These are phyloP conservation scores for Stegodyphus dumicola DNA, from an alignment of 1,140 invertebrate genomes.

Conservation along the genomic window DNA sequence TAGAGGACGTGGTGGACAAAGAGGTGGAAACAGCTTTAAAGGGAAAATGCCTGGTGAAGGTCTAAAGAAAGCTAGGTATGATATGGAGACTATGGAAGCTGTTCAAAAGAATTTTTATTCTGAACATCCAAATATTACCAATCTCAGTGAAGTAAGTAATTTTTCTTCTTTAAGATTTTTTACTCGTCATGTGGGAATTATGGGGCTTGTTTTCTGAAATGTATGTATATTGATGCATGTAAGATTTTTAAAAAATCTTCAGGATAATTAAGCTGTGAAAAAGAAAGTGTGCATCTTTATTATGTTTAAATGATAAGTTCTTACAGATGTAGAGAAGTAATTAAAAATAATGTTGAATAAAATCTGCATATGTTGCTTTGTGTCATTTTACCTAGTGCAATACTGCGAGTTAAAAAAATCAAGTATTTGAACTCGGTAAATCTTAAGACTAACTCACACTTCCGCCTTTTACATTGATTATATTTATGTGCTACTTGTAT, in stretches of 20 bases:
- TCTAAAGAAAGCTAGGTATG: constrained; percentile 87
- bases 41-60: constrained; percentile 76
- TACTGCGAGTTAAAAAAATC: too few species aligned
- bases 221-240: too few species aligned
- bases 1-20: constrained; percentile 65
- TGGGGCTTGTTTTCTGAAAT: neutral
- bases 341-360: too few species aligned
- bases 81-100: constrained; percentile 79
- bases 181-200: neutral
- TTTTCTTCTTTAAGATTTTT: neutral
- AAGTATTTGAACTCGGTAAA: too few species aligned
- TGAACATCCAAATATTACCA: constrained; percentile 72
- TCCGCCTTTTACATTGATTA: too few species aligned
- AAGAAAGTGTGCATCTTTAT: too few species aligned
- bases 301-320: too few species aligned
- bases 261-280: neutral
- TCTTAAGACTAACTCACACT: too few species aligned
- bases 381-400: too few species aligned
- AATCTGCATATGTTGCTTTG: too few species aligned
- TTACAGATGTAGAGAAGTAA: too few species aligned
- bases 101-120: constrained; percentile 94
- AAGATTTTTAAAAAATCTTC: neutral
- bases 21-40: constrained; percentile 63
- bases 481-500: too few species aligned
- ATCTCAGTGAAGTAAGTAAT: constrained; percentile 23